phyloP scores from a whole-genome alignment of 2,888 invertebrate genomes.

The Cryptus viduatorius region DNA sequence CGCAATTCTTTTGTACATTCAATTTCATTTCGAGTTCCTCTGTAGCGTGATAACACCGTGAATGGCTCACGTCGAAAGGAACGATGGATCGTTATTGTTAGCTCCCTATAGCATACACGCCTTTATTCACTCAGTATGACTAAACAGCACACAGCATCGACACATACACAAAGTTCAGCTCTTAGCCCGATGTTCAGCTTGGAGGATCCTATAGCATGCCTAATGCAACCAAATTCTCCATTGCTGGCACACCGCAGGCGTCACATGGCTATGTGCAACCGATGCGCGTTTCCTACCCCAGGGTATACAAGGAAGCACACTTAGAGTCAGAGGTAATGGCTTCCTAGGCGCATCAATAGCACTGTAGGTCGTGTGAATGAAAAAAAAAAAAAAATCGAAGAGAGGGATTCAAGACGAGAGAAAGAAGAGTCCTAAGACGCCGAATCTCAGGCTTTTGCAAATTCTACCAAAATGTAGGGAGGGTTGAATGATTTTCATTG shows the following conservation, averaged over 20 bases:
- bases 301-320: constrained; percentile 80
- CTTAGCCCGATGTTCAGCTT: constrained; percentile 3
- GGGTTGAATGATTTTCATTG: too few species aligned
- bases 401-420: neutral
- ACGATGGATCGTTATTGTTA: neutral
- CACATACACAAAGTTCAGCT: neutral
- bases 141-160: neutral
- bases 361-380: neutral
- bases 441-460: neutral
- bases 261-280: constrained; percentile 12
- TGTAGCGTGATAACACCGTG: too few species aligned
- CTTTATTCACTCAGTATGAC: neutral
- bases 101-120: neutral
- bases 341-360: constrained; percentile 45
- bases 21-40: too few species aligned
- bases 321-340: constrained; percentile 71
- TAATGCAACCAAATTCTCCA: constrained; percentile 36
- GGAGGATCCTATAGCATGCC: constrained; percentile 13
- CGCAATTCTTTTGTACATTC: neutral
- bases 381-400: neutral
- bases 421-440: neutral
- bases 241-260: constrained; percentile 40
- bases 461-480: too few species aligned
- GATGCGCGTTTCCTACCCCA: constrained; percentile 70
- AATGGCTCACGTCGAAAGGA: neutral